Evolutionary conservation across 2,113 vertebrate genomes (phyloP), one percentile per base, ranked within the genome.

Genomic region (Plecotus auritus): DNA sequence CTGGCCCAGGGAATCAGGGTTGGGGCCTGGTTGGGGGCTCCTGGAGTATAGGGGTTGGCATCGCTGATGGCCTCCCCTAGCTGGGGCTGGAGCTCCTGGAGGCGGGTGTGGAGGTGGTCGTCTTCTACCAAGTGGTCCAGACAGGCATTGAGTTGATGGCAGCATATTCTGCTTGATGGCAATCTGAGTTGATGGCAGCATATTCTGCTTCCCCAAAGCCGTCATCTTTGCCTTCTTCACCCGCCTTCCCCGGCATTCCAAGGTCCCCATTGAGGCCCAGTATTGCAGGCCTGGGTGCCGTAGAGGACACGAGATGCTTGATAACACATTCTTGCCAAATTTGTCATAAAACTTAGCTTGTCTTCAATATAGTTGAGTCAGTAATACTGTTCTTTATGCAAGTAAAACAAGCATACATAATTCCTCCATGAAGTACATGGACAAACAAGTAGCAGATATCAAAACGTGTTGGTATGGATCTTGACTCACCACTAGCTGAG

Each of bases 51-150:
- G 88, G 96, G 51, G 80, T 85, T 67, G 69, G 95, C 88, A 93
- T 94, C 26, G 1, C 66, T 51, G n/a, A n/a, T 26, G 45, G 97
- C 83, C 70, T 98, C 95, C 0, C 93, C 96, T 0, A 98, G 96
- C 94, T 99, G 99, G 95, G 99, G 98, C 97, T 99, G 98, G 97
- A 99, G 99, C 96, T 99, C 99, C 42, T 99, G 98, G 94, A 99
- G 97, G 97, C 99, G 99, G n/a, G 98, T 98, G 0, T 99, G 99
- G 13, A 99, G 98, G 3, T 98, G 97, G 81, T 99, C 99, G 0
- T 99, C 99, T 91, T 99, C 99, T 96, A 99, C 99, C 94, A 99
- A 97, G 97, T 99, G 98, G 95, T 99, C 99, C 26, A 99, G 98
- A 77, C 99, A 99, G 7, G 99, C 99, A 98, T 99, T 99, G 97